Percentiles rank a stretch among this genome's conserved stretches.
These are phyloP conservation scores for Brachyrhaphis roseni DNA, from an alignment of 2,797 vertebrate genomes.

Conservation along the genomic window DNA sequence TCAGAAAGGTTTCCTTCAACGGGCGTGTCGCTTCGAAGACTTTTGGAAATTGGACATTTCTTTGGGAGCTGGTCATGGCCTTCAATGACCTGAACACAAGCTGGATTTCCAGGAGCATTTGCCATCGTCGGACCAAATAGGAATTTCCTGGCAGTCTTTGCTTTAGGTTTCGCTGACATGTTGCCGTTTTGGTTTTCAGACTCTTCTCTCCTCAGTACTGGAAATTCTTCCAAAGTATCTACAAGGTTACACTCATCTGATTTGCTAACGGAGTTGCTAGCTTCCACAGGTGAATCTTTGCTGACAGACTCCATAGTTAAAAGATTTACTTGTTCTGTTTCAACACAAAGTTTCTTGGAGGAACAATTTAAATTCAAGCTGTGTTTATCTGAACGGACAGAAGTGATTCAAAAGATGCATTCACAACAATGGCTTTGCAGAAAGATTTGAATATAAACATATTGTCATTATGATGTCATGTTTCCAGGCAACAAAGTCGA, in stretches of 20 bases:
- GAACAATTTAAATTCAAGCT: background rate
- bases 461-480: background rate
- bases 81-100: background rate
- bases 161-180: background rate
- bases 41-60: background rate
- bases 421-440: background rate
- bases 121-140: background rate
- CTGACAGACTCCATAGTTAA: background rate
- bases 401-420: background rate
- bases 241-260: background rate
- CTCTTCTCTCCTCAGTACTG: background rate
- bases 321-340: background rate
- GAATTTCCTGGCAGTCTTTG: background rate
- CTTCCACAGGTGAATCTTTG: background rate
- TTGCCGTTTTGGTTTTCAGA: background rate
- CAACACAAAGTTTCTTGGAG: background rate
- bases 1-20: background rate
- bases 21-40: background rate
- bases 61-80: background rate
- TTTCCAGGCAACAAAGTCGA: background rate
- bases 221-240: background rate
- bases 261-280: background rate
- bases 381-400: background rate
- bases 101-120: background rate
- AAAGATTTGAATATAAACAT: background rate